Evolutionary conservation across 2,113 vertebrate species (phyloP).

Genomic region (Cyprinodon brontotheroides): DNA sequence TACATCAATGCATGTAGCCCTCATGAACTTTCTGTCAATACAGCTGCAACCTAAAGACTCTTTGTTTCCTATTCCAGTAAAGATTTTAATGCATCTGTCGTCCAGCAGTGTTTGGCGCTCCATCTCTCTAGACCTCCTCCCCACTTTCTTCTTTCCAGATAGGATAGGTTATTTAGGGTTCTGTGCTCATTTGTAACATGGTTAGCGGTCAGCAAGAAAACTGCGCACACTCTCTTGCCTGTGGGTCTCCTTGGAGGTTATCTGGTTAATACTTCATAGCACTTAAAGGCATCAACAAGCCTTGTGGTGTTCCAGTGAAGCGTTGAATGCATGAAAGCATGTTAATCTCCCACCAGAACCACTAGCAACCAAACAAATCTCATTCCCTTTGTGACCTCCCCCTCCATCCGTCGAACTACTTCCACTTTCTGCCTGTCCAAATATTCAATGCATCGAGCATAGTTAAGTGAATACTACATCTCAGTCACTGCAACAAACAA

Average conservation of each 20-base stretch:
- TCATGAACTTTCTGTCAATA: slow-evolving; percentile 1
- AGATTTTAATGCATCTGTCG: slow-evolving; percentile 37
- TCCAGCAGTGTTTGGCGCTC: slow-evolving; percentile 30
- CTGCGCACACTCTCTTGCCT: slow-evolving; percentile 13
- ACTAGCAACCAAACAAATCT: slow-evolving; percentile 25
- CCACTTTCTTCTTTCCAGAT: slow-evolving; percentile 32
- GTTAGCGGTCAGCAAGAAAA: slow-evolving; percentile 53
- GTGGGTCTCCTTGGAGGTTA: slow-evolving; percentile 61
- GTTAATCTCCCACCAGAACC: slow-evolving; percentile 59
- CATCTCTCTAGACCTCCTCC: slow-evolving; percentile 11
- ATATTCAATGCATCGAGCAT: slow-evolving; percentile 21
- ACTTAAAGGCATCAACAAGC: slow-evolving; percentile 73
- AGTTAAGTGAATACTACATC: slow-evolving; percentile 27
- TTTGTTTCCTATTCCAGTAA: slow-evolving; percentile 10
- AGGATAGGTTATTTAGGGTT: slow-evolving; percentile 53
- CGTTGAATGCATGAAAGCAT: slow-evolving; percentile 65
- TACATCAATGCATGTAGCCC: slow-evolving; percentile 29
- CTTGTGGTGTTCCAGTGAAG: slow-evolving; percentile 59
- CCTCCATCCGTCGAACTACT: slow-evolving; percentile 23
- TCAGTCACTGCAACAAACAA: neutral
- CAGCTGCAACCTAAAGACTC: neutral
- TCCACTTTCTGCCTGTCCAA: slow-evolving; percentile 13
- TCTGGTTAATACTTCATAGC: slow-evolving; percentile 77
- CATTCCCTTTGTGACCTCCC: slow-evolving; percentile 47
- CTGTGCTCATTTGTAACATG: slow-evolving; percentile 52